phyloP scores from a whole-genome alignment of 2,797 vertebrate species.

The Muscicapa comitata region DNA sequence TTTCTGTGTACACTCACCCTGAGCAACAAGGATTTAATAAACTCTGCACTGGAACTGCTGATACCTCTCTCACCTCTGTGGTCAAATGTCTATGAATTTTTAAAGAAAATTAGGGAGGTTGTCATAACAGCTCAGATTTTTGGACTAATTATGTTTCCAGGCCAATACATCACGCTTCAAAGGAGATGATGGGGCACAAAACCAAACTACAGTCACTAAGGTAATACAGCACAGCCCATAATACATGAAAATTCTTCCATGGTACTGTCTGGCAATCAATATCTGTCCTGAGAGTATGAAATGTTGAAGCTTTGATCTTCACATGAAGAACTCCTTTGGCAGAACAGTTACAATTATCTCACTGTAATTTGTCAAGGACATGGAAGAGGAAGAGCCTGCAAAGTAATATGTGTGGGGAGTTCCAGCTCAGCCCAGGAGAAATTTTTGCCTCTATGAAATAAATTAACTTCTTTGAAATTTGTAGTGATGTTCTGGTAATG shows the following conservation, averaged over 20 bases:
- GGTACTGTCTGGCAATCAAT: neutral
- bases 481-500: neutral
- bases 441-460: neutral
- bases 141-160: neutral
- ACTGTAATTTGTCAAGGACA: neutral
- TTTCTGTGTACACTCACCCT: neutral
- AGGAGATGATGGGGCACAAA: neutral
- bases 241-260: neutral
- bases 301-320: constrained; percentile 40
- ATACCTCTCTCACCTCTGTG: neutral
- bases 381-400: neutral
- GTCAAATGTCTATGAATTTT: neutral
- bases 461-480: neutral
- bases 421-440: neutral
- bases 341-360: neutral
- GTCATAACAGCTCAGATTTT: neutral
- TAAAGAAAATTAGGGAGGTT: neutral
- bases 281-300: constrained; percentile 5
- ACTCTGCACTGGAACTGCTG: neutral
- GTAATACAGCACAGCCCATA: neutral
- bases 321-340: neutral
- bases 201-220: neutral
- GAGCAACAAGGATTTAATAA: neutral
- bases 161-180: neutral
- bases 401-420: neutral